Evolutionary conservation across 2,113 vertebrate genomes (phyloP).

Genomic region (Malurus alboscapulatus): DNA sequence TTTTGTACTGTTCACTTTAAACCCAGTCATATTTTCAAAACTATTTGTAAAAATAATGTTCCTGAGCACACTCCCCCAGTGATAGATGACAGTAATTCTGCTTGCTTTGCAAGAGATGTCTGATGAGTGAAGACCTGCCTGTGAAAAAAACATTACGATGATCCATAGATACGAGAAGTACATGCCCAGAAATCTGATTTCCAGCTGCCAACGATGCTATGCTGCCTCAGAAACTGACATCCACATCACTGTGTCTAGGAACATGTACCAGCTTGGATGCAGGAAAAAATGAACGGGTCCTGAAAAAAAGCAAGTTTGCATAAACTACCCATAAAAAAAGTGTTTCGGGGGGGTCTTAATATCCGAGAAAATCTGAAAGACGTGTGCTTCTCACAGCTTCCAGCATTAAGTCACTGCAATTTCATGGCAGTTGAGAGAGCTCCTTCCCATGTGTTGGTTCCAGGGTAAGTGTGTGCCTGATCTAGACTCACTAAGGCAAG

Average conservation of each 20-base stretch:
- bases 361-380: neutral
- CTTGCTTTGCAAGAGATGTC: neutral
- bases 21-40: neutral
- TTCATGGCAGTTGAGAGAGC: neutral
- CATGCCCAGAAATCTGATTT: constrained; percentile 10
- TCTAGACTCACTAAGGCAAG: neutral
- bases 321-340: neutral
- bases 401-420: neutral
- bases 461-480: neutral
- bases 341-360: neutral
- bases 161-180: neutral
- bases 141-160: neutral
- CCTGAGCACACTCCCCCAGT: neutral
- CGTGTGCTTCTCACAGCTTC: neutral
- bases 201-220: neutral
- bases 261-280: rapidly evolving
- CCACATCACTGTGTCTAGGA: neutral
- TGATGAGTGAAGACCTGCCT: neutral
- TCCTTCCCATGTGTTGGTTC: neutral
- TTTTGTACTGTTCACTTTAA: neutral
- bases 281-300: neutral
- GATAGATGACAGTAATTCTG: neutral
- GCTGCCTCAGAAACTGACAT: neutral
- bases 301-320: neutral
- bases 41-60: neutral